Conservation (phyloP, 2,888 invertebrate genomes). For the Trachelus tabidus region DNA sequence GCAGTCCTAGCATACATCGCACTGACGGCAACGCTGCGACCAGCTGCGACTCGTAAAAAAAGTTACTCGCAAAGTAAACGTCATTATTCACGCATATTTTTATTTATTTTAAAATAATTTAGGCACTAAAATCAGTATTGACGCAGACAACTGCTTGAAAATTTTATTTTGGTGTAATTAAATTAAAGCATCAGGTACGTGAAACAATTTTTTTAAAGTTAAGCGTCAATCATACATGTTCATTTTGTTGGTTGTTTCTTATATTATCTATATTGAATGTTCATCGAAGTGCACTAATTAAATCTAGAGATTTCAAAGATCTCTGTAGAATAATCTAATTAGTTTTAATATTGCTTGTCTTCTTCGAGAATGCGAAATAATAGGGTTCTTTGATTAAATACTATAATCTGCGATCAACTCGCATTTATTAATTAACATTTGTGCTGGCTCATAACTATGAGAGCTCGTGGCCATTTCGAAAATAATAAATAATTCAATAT, state of each 20-base stretch:
- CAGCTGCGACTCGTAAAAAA: neutral
- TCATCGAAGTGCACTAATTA: neutral
- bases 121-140: conserved; percentile 1
- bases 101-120: conserved; percentile 4
- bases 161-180: neutral
- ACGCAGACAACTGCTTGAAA: neutral
- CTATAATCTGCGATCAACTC: neutral
- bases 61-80: neutral
- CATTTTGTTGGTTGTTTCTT: neutral
- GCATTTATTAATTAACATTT: neutral
- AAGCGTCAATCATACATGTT: neutral
- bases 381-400: neutral
- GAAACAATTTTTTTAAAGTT: neutral
- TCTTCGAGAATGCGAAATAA: neutral
- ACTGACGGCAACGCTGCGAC: neutral
- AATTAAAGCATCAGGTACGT: neutral
- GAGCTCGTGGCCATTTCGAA: neutral
- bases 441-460: neutral
- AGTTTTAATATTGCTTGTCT: neutral
- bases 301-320: neutral
- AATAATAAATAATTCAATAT: neutral
- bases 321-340: neutral
- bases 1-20: neutral
- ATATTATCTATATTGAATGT: neutral
- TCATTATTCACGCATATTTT: conserved; percentile 4